Base-by-base conservation (phyloP, 1,140 invertebrate species). In the Bombus waltoni region DNA sequence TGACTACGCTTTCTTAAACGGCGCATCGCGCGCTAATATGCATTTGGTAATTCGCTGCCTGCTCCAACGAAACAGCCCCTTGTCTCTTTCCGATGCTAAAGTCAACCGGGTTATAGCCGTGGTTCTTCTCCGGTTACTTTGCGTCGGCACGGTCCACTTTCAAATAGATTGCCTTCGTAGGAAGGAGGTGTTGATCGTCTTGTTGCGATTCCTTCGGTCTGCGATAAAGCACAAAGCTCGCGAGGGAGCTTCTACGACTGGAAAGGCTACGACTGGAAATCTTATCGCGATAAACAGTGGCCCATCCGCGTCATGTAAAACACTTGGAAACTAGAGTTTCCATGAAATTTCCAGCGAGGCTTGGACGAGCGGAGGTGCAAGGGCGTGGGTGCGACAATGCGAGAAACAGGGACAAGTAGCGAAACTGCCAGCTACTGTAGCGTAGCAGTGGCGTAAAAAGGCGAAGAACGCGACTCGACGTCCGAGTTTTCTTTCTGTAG, bases 1-100 rank as follows among this genome's bases (percentile, higher is more conserved):
- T 95, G 94, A 95, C 94, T 95, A 95, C 94, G 86, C 89, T 93
- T 90, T 94, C 92, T 94, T 95, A 95, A 95, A 94, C 91, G 92
- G 89, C 89, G 92, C 93, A 92, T 94, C 94, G 92, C 90, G 91
- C 90, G 92, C 93, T 95, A 94, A 95, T 95, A 93, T 93, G 89
- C 92, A 94, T 94, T 94, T 89, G 92, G 91, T 94, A 93, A 94
- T 94, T 94, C 92, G 92, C 93, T 89, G 89, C 91, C 89, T 32
- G 38, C 80, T 89, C 88, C 53, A 47, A 82, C 73, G 76, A 78
- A 66, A 73, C 44, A 38, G 62, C 74, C 70, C 57, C 77, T 85
- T 77, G 73, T 85, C 73, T 62, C 71, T 85, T 79, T 62, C 10
- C 28, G 18, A 57, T 10, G 77, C 68, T 22, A 71, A 65, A 79